Evolutionary conservation across 2,797 vertebrate genomes (phyloP).

Genomic region (Aplochiton taeniatus): DNA sequence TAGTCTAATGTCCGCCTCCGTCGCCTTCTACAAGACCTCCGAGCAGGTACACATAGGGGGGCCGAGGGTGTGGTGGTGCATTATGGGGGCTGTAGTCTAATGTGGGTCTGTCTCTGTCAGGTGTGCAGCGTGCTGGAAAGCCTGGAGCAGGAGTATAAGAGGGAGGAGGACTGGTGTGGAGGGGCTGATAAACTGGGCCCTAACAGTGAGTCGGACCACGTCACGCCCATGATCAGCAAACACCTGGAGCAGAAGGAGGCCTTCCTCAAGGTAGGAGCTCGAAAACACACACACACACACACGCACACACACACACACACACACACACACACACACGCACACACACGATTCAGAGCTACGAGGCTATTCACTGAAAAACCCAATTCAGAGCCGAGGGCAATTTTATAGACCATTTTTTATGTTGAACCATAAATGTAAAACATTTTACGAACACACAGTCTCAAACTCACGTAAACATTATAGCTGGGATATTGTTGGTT

Average conservation of each 20-base stretch:
- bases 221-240: slow-evolving; percentile 98
- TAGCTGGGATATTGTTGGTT: too few species aligned
- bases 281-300: not conserved
- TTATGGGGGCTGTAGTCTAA: too few species aligned
- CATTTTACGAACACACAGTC: too few species aligned
- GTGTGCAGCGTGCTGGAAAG: slow-evolving; percentile 96
- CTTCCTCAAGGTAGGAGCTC: slow-evolving; percentile 86
- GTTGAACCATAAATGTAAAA: too few species aligned
- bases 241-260: slow-evolving; percentile 98
- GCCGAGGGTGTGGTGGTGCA: too few species aligned
- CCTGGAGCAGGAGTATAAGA: slow-evolving; percentile 97
- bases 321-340: not conserved
- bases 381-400: too few species aligned
- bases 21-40: too few species aligned
- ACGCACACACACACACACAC: not conserved
- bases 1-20: not conserved
- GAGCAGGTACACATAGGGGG: too few species aligned
- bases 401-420: too few species aligned
- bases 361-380: not conserved
- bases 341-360: too few species aligned
- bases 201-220: slow-evolving; percentile 95
- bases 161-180: slow-evolving; percentile 98
- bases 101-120: slow-evolving; percentile 41
- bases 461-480: too few species aligned
- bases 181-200: slow-evolving; percentile 97